Evolutionary conservation across 2,797 vertebrate species (phyloP), one percentile per base, ranked within the genome.

Genomic region (Xenopus petersii): DNA sequence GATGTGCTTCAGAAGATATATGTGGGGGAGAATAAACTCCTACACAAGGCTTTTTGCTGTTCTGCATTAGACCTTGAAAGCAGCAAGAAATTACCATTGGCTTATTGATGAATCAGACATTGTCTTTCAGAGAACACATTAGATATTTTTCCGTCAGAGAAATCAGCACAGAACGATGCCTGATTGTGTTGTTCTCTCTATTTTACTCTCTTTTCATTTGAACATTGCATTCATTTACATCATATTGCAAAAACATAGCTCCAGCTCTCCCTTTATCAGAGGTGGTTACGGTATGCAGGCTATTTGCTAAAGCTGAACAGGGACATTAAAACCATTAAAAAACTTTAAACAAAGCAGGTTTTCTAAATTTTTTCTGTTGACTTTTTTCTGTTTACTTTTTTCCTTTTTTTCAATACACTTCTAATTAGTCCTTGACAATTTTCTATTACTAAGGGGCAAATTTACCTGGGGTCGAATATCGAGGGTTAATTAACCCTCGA

Each of bases 21-120:
- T 68, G 59, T 68, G 58, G 64, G 71, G 62, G 12, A 64, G 49
- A 73, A 73, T 67, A 67, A 63, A 77, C 75, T 77, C 75, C 64
- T 68, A 77, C 75, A 77, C 70, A 63, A 67, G 65, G 70, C 59
- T 77, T 63, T 72, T 48, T 77, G 49, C 16, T 64, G 59, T 65
- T 68, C 49, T 77, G 72, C 70, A 64, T 63, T 77, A 77, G 65
- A 55, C 16, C 51, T 73, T 58, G 75, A 77, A 65, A n/a, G 49
- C 58, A 64, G 49, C 15, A 77, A 68, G 36, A 63, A 56, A 48
- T 46, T 64, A 26, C 36, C 51, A 68, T 62, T 58, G 64, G 70
- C 47, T 67, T 55, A 60, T 59, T 10, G 64, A 47, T 55, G 70
- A 72, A 48, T 58, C 64, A 56, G 64, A 63, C 7, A 24, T 49